These are phyloP conservation scores for Rhagoletis zephyria DNA, from an alignment of 1,140 invertebrate species.

Conservation along the genomic window DNA sequence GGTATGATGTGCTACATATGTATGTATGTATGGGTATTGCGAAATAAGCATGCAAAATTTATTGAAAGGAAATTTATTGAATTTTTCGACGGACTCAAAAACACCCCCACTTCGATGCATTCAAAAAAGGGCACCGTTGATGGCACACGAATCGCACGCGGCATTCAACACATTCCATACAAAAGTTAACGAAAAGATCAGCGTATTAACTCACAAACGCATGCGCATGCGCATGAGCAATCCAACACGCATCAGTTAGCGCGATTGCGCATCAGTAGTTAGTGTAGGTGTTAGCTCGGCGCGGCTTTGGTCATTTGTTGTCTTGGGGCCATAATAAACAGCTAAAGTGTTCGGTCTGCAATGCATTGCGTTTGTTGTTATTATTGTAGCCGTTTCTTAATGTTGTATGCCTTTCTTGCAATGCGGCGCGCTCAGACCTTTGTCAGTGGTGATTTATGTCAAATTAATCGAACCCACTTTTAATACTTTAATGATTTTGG, in stretches of 20 bases:
- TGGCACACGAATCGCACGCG: slow-evolving; percentile 13
- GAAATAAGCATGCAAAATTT: slow-evolving; percentile 38
- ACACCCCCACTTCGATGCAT: slow-evolving; percentile 12
- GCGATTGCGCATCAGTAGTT: not conserved
- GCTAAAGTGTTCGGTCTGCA: not conserved
- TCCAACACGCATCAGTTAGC: not conserved
- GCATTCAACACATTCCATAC: slow-evolving; percentile 1
- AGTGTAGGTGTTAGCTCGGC: slow-evolving; percentile 11
- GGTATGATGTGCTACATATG: too few relatives aligned
- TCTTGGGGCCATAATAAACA: not conserved
- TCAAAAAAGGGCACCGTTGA: not conserved
- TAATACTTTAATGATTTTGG: slow-evolving; percentile 44
- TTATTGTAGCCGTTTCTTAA: not conserved
- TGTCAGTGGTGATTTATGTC: slow-evolving; percentile 51
- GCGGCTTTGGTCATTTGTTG: not conserved
- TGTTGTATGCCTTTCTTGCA: not conserved
- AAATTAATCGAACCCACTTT: slow-evolving; percentile 44
- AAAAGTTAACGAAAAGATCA: not conserved
- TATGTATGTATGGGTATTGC: too few relatives aligned
- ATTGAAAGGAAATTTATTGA: slow-evolving; percentile 43
- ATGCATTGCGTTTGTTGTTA: not conserved
- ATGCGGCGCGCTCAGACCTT: not conserved
- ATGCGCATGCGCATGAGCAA: not conserved
- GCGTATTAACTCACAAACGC: not conserved
- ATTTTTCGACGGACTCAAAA: slow-evolving; percentile 7